Conservation (phyloP, 1,140 invertebrate genomes). For the Polypedilum pembai region DNA sequence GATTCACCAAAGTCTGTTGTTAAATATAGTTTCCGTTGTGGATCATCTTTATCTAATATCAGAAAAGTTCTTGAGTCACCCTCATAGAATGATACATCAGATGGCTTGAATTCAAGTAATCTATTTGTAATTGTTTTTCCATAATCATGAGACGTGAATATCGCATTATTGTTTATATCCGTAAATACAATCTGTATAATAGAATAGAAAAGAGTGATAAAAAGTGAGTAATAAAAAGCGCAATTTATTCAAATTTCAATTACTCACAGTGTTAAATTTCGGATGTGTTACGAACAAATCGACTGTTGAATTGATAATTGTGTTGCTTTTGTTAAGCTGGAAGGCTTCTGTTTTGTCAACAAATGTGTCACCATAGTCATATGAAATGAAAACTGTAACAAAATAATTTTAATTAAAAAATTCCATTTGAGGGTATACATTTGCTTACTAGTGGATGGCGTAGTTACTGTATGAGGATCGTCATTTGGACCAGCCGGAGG, state of each 20-base stretch:
- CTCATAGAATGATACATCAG: slow-evolving; percentile 66
- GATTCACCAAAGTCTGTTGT: slow-evolving; percentile 64
- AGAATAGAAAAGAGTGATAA: slow-evolving; percentile 32
- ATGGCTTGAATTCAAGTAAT: slow-evolving; percentile 63
- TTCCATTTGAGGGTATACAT: not conserved
- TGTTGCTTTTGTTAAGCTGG: slow-evolving; percentile 42
- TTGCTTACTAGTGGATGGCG: slow-evolving; percentile 51
- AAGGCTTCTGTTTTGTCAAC: slow-evolving; percentile 63
- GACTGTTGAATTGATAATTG: slow-evolving; percentile 56
- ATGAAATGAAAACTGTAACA: slow-evolving; percentile 63
- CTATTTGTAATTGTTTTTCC: slow-evolving; percentile 55
- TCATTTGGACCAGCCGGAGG: slow-evolving; percentile 44
- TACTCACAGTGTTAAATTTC: slow-evolving; percentile 64
- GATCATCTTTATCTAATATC: slow-evolving; percentile 65
- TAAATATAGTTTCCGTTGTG: slow-evolving; percentile 61
- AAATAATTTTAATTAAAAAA: not conserved
- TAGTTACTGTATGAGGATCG: slow-evolving; percentile 36
- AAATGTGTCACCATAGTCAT: slow-evolving; percentile 77
- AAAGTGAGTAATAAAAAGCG: not conserved
- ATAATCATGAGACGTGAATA: slow-evolving; percentile 70
- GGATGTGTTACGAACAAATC: slow-evolving; percentile 81
- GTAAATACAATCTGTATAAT: slow-evolving; percentile 71
- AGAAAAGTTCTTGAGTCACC: slow-evolving; percentile 52
- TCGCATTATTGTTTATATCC: slow-evolving; percentile 65
- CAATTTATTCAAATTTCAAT: not conserved